Evolutionary conservation across 2,797 vertebrate genomes (phyloP).

Genomic region (Lophius americanus): DNA sequence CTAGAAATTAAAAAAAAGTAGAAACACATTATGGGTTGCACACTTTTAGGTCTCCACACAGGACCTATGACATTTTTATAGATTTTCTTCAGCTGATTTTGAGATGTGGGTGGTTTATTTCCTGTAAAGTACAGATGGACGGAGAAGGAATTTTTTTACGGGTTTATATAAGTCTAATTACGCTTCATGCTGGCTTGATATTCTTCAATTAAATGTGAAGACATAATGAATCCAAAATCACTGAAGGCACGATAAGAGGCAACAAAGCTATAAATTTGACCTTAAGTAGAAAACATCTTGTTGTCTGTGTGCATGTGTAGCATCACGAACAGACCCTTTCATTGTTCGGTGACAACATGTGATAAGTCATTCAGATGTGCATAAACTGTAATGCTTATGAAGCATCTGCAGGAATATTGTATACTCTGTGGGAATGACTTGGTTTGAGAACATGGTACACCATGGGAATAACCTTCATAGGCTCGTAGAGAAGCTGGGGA

Average conservation of each 20-base stretch:
- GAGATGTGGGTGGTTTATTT: too few species aligned
- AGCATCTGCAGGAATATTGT: conserved; percentile 9
- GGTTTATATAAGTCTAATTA: conserved; percentile 30
- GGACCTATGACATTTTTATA: too few species aligned
- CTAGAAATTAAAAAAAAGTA: too few species aligned
- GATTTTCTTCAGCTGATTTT: too few species aligned
- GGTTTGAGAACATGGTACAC: conserved; percentile 53
- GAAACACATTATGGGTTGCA: too few species aligned
- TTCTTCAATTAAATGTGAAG: conserved; percentile 14
- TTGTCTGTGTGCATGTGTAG: conserved; percentile 12
- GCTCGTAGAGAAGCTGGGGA: not conserved
- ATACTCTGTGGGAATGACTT: conserved; percentile 9
- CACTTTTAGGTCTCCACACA: too few species aligned
- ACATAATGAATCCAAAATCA: conserved; percentile 33
- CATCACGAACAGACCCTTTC: conserved; percentile 35
- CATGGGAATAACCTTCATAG: conserved; percentile 32
- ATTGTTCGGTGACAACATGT: conserved; percentile 59
- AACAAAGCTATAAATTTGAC: conserved; percentile 11
- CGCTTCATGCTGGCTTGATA: conserved; percentile 17
- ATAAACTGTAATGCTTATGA: conserved; percentile 22
- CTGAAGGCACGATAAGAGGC: not conserved
- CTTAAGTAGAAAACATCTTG: not conserved
- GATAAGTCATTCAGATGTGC: conserved; percentile 35
- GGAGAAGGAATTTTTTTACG: not conserved
- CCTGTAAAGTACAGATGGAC: too few species aligned